Conservation (phyloP, 2,888 invertebrate species). For the Aporophyla nigra region DNA sequence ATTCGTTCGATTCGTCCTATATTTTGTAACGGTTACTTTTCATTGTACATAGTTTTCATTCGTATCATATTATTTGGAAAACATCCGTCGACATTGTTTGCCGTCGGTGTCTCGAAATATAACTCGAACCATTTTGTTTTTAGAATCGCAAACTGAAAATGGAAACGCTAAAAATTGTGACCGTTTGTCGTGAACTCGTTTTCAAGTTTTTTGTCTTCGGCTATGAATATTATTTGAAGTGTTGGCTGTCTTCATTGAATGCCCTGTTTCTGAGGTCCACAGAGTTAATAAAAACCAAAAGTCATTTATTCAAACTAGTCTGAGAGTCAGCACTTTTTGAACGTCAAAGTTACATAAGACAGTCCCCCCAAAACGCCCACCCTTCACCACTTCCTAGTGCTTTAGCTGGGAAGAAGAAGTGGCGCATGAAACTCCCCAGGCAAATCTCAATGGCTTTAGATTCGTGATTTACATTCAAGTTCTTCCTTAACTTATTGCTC, state of each 20-base stretch:
- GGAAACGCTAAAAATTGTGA: slow-evolving; percentile 15
- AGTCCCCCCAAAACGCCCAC: too few relatives aligned
- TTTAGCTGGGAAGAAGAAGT: too few relatives aligned
- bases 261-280: neutral
- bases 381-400: too few relatives aligned
- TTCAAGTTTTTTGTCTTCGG: neutral
- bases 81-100: slow-evolving; percentile 52
- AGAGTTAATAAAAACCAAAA: too few relatives aligned
- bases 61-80: slow-evolving; percentile 55
- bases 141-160: slow-evolving; percentile 22
- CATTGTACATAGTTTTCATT: slow-evolving; percentile 27
- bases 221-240: neutral
- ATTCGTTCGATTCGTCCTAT: slow-evolving; percentile 8
- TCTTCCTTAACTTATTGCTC: too few relatives aligned
- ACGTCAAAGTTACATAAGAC: too few relatives aligned
- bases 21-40: slow-evolving; percentile 18
- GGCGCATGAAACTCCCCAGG: neutral
- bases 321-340: too few relatives aligned
- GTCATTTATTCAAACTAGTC: too few relatives aligned
- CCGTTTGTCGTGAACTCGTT: neutral
- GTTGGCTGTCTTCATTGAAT: too few relatives aligned
- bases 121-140: slow-evolving; percentile 40
- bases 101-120: slow-evolving; percentile 41
- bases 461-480: too few relatives aligned
- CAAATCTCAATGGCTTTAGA: too few relatives aligned